These are phyloP conservation scores for Ancistrus triradiatus DNA, from an alignment of 2,113 vertebrate species.

Conservation along the genomic window DNA sequence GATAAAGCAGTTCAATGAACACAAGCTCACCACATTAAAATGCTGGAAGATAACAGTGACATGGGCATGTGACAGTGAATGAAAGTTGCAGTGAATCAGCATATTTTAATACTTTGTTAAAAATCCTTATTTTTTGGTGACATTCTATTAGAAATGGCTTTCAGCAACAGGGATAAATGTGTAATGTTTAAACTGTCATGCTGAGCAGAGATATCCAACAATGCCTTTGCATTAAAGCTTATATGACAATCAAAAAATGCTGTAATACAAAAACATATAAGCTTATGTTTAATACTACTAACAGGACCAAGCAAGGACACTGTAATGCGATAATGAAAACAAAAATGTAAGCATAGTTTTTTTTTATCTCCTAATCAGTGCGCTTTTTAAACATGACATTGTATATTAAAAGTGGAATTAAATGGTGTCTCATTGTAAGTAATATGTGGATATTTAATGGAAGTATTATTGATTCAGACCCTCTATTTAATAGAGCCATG, in stretches of 20 bases:
- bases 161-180: background rate
- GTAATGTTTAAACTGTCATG: background rate
- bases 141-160: slow-evolving; percentile 1
- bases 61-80: slow-evolving; percentile 7
- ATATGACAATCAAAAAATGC: slow-evolving; percentile 1
- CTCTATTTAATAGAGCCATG: slow-evolving; percentile 2
- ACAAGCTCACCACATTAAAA: slow-evolving; percentile 39
- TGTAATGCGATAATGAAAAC: slow-evolving; percentile 2
- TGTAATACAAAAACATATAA: background rate
- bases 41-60: slow-evolving; percentile 24
- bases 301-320: slow-evolving; percentile 1
- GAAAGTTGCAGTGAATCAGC: background rate
- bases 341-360: slow-evolving; percentile 3
- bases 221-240: slow-evolving; percentile 7
- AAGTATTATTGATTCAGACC: slow-evolving; percentile 1
- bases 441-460: background rate
- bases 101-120: slow-evolving; percentile 5
- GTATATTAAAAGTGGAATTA: background rate
- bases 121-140: background rate
- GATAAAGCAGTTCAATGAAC: slow-evolving; percentile 34
- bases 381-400: background rate
- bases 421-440: background rate
- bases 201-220: background rate
- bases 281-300: background rate
- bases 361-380: too few relatives aligned